A percentile compares a stretch with the other conserved stretches of the same genome.
phyloP scores from a whole-genome alignment of 2,113 vertebrate genomes.

The Thunnus maccoyii region DNA sequence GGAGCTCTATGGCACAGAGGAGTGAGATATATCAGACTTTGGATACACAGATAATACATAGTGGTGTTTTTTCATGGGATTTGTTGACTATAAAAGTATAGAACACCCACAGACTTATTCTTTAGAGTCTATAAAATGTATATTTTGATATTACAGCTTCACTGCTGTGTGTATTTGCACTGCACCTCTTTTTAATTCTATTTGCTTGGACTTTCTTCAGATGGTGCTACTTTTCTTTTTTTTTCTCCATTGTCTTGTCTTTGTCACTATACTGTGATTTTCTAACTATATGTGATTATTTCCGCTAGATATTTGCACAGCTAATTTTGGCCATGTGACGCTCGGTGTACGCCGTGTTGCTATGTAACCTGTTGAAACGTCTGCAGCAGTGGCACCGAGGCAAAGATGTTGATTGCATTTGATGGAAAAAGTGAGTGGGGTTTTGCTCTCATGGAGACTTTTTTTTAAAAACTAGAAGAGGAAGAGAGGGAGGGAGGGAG shows the following conservation, averaged over 20 bases:
- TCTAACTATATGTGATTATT: slow-evolving; percentile 51
- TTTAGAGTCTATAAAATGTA: no score
- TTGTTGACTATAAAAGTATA: no score
- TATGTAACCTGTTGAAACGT: slow-evolving; percentile 55
- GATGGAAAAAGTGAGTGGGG: slow-evolving; percentile 31
- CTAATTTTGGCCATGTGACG: slow-evolving; percentile 61
- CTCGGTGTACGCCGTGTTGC: slow-evolving; percentile 42
- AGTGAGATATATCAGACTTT: no score
- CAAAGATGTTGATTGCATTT: slow-evolving; percentile 44
- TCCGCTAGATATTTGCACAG: slow-evolving; percentile 43
- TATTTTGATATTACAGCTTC: neutral
- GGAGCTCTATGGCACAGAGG: no score
- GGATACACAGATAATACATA: no score
- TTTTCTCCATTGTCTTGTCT: neutral
- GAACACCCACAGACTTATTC: no score
- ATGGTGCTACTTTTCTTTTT: neutral
- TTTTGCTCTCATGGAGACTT: slow-evolving; percentile 24
- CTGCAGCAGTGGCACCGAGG: slow-evolving; percentile 2
- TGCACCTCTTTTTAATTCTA: neutral
- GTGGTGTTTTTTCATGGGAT: no score
- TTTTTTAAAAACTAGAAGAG: neutral
- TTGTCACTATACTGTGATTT: slow-evolving; percentile 9
- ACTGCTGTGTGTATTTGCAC: neutral
- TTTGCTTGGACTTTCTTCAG: neutral
- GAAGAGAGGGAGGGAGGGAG: neutral